A percentile compares a stretch with the other conserved stretches of the same genome.
phyloP scores from a whole-genome alignment of 2,797 vertebrate genomes.

The Trichosurus vulpecula region DNA sequence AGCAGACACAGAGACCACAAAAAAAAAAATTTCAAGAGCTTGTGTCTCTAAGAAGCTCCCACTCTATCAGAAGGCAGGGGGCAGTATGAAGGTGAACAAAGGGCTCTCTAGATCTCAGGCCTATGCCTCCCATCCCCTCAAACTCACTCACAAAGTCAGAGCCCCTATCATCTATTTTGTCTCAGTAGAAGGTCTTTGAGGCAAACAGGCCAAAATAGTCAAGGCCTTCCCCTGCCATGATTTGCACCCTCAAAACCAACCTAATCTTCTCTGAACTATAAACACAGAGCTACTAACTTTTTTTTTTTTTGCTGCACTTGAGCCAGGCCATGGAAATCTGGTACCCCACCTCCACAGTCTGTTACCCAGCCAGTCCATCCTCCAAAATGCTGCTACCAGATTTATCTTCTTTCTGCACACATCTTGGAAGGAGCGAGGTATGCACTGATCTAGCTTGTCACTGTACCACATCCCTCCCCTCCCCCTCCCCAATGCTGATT shows the following conservation, averaged over 20 bases:
- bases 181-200: background rate
- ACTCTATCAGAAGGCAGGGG: background rate
- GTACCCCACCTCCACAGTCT: background rate
- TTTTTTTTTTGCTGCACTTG: background rate
- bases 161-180: background rate
- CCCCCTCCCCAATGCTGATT: background rate
- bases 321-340: background rate
- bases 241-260: background rate
- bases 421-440: background rate
- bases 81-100: background rate
- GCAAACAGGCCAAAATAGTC: background rate
- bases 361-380: background rate
- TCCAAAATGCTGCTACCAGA: background rate
- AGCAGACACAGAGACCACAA: background rate
- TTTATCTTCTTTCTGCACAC: background rate
- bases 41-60: background rate
- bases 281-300: background rate
- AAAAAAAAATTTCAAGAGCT: background rate
- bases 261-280: background rate
- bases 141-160: background rate
- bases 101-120: background rate
- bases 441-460: background rate
- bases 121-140: background rate
- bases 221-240: fast-evolving
- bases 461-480: background rate